Evolutionary conservation across 1,140 invertebrate genomes (phyloP).

Genomic region (Drosophila willistoni): DNA sequence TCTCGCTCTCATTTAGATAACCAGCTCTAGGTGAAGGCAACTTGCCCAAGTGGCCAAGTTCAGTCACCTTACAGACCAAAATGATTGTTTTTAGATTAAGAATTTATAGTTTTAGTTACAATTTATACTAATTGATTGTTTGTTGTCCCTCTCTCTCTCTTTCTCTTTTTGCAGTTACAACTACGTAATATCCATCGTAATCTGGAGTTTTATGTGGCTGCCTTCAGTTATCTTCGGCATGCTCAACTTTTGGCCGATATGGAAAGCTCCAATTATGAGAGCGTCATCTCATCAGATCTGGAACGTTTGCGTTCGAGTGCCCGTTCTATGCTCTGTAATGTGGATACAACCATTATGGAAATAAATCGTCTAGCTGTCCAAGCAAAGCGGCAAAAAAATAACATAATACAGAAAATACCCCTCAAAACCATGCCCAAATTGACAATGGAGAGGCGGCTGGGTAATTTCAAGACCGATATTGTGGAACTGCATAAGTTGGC

Average conservation of each 20-base stretch:
- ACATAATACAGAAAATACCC: not conserved
- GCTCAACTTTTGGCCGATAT: slow-evolving; percentile 58
- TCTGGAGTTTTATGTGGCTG: slow-evolving; percentile 67
- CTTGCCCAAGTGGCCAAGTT: not conserved
- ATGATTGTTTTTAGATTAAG: too few species aligned
- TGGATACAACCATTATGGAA: slow-evolving; percentile 63
- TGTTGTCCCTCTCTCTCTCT: not conserved
- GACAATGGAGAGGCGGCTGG: slow-evolving; percentile 50
- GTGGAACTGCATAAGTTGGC: slow-evolving; percentile 48
- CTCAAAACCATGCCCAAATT: slow-evolving; percentile 32
- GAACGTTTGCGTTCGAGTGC: slow-evolving; percentile 37
- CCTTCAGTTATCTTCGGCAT: slow-evolving; percentile 64
- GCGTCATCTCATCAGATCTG: slow-evolving; percentile 44
- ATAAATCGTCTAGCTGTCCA: slow-evolving; percentile 32
- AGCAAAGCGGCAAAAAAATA: not conserved
- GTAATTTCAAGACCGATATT: slow-evolving; percentile 44
- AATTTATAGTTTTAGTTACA: not conserved
- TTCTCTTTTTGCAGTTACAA: slow-evolving; percentile 44
- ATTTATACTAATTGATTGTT: not conserved
- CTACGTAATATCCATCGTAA: slow-evolving; percentile 63
- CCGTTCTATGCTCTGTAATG: slow-evolving; percentile 49
- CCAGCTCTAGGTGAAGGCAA: not conserved
- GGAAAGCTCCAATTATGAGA: slow-evolving; percentile 28
- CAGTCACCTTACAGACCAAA: not conserved
- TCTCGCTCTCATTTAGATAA: not conserved